A percentile compares a stretch with the other conserved stretches of the same genome.
Conservation (phyloP, 2,888 invertebrate species). For the Orthosia incerta region DNA sequence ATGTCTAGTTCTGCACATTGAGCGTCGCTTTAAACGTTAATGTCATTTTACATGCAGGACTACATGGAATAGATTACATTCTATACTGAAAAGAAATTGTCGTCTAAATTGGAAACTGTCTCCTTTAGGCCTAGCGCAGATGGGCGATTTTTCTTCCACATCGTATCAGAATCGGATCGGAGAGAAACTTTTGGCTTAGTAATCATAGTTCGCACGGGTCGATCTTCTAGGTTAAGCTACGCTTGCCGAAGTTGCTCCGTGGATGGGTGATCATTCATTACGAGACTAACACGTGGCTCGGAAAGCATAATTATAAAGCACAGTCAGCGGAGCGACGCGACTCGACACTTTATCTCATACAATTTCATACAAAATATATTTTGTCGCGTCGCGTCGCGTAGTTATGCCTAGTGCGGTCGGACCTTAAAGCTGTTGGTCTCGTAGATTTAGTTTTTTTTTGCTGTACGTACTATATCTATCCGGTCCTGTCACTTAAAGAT, state of each 20-base stretch:
- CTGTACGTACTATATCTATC: no score
- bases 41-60: constrained; percentile 59
- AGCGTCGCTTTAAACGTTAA: constrained; percentile 62
- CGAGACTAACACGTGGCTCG: not conserved
- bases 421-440: no score
- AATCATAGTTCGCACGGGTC: not conserved
- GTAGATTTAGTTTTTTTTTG: no score
- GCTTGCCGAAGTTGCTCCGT: not conserved
- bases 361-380: no score
- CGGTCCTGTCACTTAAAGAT: no score
- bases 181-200: no score
- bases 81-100: constrained; percentile 60
- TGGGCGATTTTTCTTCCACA: constrained; percentile 12
- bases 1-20: constrained; percentile 51
- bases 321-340: no score
- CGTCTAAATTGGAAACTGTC: constrained; percentile 62
- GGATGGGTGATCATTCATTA: not conserved
- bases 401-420: no score
- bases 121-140: constrained; percentile 29
- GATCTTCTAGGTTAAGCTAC: not conserved
- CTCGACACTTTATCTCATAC: no score
- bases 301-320: not conserved
- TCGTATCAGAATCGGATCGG: constrained; percentile 16
- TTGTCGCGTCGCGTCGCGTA: no score
- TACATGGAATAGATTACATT: constrained; percentile 62